Percentiles rank a stretch among this genome's conserved stretches.
These are phyloP conservation scores for Oreochromis mossambicus DNA, from an alignment of 2,797 vertebrate genomes.

Conservation along the genomic window DNA sequence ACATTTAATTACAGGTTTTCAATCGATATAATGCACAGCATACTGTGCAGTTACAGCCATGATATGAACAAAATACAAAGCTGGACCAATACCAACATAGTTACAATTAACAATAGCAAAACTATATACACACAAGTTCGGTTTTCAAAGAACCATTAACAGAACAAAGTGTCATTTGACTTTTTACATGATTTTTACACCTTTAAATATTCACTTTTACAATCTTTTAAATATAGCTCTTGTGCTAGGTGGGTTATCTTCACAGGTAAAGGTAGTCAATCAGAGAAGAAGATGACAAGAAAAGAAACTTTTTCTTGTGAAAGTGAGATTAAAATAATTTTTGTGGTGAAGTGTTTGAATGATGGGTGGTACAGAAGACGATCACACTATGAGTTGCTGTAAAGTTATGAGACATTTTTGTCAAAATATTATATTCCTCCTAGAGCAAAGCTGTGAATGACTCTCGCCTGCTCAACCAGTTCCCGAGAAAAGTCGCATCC, in stretches of 20 bases:
- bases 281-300: constrained; percentile 13
- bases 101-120: neutral
- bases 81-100: neutral
- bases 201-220: neutral
- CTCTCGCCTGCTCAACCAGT: neutral
- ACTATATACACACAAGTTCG: neutral
- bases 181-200: neutral
- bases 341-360: neutral
- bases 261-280: constrained; percentile 20
- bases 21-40: neutral
- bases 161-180: neutral
- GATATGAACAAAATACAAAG: neutral
- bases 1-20: neutral
- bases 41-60: neutral
- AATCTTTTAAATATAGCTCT: neutral
- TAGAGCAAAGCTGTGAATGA: neutral
- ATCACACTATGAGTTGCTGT: neutral
- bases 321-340: constrained; percentile 8
- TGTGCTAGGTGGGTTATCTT: neutral
- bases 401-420: neutral
- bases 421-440: neutral
- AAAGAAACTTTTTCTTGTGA: neutral
- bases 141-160: neutral
- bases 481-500: neutral
- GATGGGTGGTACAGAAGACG: neutral